phyloP scores from a whole-genome alignment of 2,888 invertebrate genomes.

The Synergus japonicus region DNA sequence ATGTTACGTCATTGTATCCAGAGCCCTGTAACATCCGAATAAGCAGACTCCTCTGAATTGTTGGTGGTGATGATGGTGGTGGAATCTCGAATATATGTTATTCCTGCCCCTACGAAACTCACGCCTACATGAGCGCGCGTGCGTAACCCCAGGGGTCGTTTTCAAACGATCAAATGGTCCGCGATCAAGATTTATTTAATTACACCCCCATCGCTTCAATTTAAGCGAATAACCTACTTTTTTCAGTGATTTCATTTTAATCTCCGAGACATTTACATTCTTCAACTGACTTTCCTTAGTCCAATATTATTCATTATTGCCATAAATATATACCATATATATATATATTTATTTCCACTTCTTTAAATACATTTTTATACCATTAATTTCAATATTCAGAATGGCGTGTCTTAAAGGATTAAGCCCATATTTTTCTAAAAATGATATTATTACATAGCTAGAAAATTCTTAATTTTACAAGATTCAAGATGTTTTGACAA shows the following conservation, averaged over 20 bases:
- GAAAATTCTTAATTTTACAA: too few relatives aligned
- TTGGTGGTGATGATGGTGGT: slow-evolving; percentile 57
- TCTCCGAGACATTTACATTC: neutral
- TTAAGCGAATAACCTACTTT: slow-evolving; percentile 32
- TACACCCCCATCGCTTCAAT: slow-evolving; percentile 32
- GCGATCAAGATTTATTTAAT: slow-evolving; percentile 43
- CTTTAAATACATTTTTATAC: too few relatives aligned
- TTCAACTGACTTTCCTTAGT: too few relatives aligned
- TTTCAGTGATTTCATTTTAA: neutral
- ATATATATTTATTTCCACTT: too few relatives aligned
- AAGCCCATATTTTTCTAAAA: too few relatives aligned
- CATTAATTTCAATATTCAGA: too few relatives aligned
- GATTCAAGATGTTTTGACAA: too few relatives aligned
- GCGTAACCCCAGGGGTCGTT: slow-evolving; percentile 58
- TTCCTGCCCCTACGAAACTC: slow-evolving; percentile 53
- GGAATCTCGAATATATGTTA: slow-evolving; percentile 46
- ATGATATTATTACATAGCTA: too few relatives aligned
- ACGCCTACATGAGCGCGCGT: slow-evolving; percentile 56
- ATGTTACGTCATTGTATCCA: slow-evolving; percentile 70
- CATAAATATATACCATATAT: too few relatives aligned
- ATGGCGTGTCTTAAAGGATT: too few relatives aligned
- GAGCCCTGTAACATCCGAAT: slow-evolving; percentile 64
- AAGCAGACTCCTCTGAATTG: slow-evolving; percentile 56
- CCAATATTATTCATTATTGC: too few relatives aligned
- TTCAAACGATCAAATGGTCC: slow-evolving; percentile 64